A percentile compares a stretch with the other conserved stretches of the same genome.
phyloP scores from a whole-genome alignment of 2,797 vertebrate species.

The Fringilla coelebs region DNA sequence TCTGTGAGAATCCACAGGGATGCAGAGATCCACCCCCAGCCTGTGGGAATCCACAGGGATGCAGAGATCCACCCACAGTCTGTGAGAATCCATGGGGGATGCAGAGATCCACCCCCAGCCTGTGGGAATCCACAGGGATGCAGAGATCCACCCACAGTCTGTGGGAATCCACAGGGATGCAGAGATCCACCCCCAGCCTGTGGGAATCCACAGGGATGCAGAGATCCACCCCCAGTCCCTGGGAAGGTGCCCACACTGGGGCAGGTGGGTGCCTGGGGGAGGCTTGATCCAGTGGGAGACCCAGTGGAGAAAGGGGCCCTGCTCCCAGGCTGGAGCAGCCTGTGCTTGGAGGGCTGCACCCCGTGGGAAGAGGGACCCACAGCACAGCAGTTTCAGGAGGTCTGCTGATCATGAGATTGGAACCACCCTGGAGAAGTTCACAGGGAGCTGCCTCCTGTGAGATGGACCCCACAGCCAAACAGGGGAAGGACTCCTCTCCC shows the following conservation, averaged over 20 bases:
- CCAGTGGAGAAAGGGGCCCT: neutral
- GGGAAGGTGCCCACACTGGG: fast-evolving
- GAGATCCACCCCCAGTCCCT: fast-evolving
- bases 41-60: no score
- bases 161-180: no score
- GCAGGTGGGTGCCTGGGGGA: neutral
- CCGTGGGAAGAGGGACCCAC: neutral
- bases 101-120: no score
- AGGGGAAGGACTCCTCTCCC: neutral
- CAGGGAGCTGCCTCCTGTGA: fast-evolving
- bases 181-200: no score
- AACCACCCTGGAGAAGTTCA: fast-evolving
- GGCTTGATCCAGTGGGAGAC: neutral
- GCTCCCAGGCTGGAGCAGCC: neutral
- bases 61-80: no score
- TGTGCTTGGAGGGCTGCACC: neutral
- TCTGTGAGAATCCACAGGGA: fast-evolving
- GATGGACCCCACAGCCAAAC: fast-evolving
- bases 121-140: no score
- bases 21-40: neutral
- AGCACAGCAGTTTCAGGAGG: fast-evolving
- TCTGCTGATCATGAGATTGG: fast-evolving
- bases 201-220: no score
- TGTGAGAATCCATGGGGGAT: fast-evolving
- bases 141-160: no score